Percentiles rank a stretch among this genome's conserved stretches.
Evolutionary conservation across 2,888 invertebrate species (phyloP).

Genomic region (Apamea crenata): DNA sequence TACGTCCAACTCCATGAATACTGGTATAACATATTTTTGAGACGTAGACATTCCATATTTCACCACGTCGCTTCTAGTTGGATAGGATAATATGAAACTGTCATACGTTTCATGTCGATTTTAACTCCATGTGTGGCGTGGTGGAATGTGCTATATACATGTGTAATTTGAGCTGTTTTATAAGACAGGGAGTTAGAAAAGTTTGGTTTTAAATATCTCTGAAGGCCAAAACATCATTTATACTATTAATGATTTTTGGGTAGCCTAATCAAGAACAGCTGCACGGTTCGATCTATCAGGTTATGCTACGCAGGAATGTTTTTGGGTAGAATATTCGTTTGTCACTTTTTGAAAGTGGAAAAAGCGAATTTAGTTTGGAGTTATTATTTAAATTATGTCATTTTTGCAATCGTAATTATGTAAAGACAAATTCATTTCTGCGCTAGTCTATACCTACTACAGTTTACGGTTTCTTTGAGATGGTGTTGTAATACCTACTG

Average conservation of each 20-base stretch:
- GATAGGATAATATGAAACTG: conserved; percentile 36
- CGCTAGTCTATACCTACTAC: neutral
- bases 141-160: conserved; percentile 25
- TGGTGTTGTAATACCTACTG: too few species aligned
- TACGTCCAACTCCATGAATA: conserved; percentile 13
- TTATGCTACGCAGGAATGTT: too few species aligned
- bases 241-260: too few species aligned
- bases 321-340: too few species aligned
- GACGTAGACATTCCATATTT: conserved; percentile 29
- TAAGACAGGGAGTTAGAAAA: neutral
- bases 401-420: too few species aligned
- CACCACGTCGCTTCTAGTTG: conserved; percentile 17
- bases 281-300: too few species aligned
- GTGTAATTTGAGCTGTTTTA: neutral
- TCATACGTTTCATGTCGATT: conserved; percentile 44
- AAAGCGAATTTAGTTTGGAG: too few species aligned
- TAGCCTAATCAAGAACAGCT: too few species aligned
- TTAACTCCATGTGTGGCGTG: conserved; percentile 6
- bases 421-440: neutral
- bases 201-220: too few species aligned
- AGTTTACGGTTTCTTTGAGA: neutral
- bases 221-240: too few species aligned
- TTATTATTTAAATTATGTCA: too few species aligned
- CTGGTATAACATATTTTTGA: conserved; percentile 32
- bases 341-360: too few species aligned